Evolutionary conservation across 2,888 invertebrate species (phyloP).

Genomic region (Tigriopus californicus): DNA sequence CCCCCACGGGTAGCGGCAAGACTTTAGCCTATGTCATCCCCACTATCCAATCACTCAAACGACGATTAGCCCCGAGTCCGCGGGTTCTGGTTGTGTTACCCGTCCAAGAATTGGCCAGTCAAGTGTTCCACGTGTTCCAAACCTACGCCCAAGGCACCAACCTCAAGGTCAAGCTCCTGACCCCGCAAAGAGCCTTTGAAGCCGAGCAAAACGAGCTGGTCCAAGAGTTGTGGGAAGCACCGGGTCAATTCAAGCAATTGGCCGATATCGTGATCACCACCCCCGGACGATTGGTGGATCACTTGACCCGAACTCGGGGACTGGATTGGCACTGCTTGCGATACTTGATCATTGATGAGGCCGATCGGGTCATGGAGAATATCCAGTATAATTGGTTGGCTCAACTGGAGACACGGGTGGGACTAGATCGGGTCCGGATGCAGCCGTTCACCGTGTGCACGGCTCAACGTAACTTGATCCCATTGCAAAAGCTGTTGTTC

Average conservation of each 20-base stretch:
- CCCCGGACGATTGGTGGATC: constrained; percentile 78
- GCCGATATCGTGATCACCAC: constrained; percentile 76
- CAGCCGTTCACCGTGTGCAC: not conserved
- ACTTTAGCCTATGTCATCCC: constrained; percentile 85
- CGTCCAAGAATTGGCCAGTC: constrained; percentile 71
- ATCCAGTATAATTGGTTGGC: constrained; percentile 78
- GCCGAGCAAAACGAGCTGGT: constrained; percentile 26
- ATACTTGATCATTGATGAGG: constrained; percentile 86
- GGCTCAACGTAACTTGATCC: constrained; percentile 27
- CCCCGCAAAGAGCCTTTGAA: constrained; percentile 40
- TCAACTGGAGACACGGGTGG: constrained; percentile 41
- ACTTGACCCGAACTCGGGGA: constrained; percentile 40
- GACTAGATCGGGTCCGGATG: not conserved
- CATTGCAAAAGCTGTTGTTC: constrained; percentile 75
- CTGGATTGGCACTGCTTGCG: constrained; percentile 26
- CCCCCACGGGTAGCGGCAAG: constrained; percentile 95
- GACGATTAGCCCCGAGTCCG: constrained; percentile 42
- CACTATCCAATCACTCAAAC: constrained; percentile 45
- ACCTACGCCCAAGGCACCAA: constrained; percentile 44
- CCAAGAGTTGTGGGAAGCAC: not conserved
- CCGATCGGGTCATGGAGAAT: constrained; percentile 81
- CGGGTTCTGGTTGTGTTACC: constrained; percentile 79
- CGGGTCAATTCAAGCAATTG: not conserved
- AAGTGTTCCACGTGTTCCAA: constrained; percentile 51
- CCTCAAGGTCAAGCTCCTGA: constrained; percentile 46